phyloP scores from a whole-genome alignment of 2,797 vertebrate species.

The Coregonus sp. region DNA sequence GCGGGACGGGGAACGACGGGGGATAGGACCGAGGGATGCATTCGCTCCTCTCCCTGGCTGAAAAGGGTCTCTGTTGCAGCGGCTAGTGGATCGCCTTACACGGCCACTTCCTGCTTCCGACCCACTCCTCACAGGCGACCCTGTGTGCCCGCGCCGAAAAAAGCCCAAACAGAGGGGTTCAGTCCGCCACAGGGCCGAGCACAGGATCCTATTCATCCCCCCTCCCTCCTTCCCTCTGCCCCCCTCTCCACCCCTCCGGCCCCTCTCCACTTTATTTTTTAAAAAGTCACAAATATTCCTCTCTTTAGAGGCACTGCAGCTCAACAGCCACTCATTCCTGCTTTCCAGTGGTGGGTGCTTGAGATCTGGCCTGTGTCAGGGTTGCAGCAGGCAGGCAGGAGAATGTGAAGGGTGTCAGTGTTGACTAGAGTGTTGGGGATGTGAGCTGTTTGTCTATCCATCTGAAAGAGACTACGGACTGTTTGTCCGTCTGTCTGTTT shows the following conservation, averaged over 20 bases:
- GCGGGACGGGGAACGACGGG: no score
- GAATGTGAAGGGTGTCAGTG: constrained; percentile 34
- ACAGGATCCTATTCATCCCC: constrained; percentile 83
- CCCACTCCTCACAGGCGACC: constrained; percentile 82
- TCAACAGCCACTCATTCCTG: constrained; percentile 48
- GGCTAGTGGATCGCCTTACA: constrained; percentile 83
- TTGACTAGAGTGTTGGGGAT: no score
- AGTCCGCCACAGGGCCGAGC: constrained; percentile 74
- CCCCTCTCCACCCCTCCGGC: constrained; percentile 5
- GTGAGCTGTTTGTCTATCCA: no score
- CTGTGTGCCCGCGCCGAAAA: constrained; percentile 79
- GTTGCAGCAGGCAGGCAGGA: constrained; percentile 29
- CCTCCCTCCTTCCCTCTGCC: constrained; percentile 57
- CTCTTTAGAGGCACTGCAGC: constrained; percentile 57
- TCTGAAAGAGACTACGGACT: no score
- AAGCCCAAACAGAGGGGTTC: constrained; percentile 77
- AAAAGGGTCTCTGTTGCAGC: constrained; percentile 80
- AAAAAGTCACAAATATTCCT: constrained; percentile 58
- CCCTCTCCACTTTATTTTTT: constrained; percentile 70
- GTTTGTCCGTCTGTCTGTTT: not conserved
- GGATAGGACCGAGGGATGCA: constrained; percentile 15
- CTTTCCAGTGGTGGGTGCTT: constrained; percentile 41
- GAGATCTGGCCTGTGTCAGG: constrained; percentile 49
- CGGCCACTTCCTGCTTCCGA: constrained; percentile 86
- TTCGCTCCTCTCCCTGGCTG: constrained; percentile 49